phyloP scores from a whole-genome alignment of 2,113 vertebrate genomes.

The Embiotoca jacksoni region DNA sequence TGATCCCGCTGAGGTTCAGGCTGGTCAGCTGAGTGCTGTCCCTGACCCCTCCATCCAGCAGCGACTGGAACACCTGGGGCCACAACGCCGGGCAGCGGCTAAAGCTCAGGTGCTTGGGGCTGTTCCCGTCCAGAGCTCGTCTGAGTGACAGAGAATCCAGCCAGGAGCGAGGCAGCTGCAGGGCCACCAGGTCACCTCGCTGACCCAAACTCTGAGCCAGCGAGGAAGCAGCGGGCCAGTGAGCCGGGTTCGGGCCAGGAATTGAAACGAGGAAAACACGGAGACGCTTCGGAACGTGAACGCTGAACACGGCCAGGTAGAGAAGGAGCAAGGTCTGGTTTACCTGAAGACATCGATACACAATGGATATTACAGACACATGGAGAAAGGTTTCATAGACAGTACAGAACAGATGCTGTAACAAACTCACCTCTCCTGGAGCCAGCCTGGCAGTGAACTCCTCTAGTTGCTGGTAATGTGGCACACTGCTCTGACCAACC shows the following conservation, averaged over 20 bases:
- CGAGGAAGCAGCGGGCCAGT: constrained; percentile 87
- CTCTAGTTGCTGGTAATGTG: constrained; percentile 94
- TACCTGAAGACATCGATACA: constrained; percentile 69
- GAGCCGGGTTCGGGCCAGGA: constrained; percentile 90
- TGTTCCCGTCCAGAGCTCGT: constrained; percentile 90
- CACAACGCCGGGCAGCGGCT: constrained; percentile 91
- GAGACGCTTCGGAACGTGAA: constrained; percentile 92
- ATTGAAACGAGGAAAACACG: constrained; percentile 93
- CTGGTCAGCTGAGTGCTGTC: constrained; percentile 89
- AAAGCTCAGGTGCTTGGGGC: constrained; percentile 94
- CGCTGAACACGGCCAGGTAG: constrained; percentile 94
- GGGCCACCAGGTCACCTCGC: constrained; percentile 89
- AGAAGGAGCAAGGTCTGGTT: constrained; percentile 96
- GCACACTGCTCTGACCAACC: constrained; percentile 97
- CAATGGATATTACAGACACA: background rate
- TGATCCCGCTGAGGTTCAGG: constrained; percentile 93
- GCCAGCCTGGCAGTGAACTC: constrained; percentile 95
- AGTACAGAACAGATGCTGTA: background rate
- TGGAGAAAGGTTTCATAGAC: background rate
- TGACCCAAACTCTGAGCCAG: constrained; percentile 92
- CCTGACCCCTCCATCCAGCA: constrained; percentile 86
- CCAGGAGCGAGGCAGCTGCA: constrained; percentile 95
- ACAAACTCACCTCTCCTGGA: constrained; percentile 86
- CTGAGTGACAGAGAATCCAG: constrained; percentile 89
- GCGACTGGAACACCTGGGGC: constrained; percentile 88